Evolutionary conservation across 2,113 vertebrate species (phyloP).

Genomic region (Crotalus tigris): DNA sequence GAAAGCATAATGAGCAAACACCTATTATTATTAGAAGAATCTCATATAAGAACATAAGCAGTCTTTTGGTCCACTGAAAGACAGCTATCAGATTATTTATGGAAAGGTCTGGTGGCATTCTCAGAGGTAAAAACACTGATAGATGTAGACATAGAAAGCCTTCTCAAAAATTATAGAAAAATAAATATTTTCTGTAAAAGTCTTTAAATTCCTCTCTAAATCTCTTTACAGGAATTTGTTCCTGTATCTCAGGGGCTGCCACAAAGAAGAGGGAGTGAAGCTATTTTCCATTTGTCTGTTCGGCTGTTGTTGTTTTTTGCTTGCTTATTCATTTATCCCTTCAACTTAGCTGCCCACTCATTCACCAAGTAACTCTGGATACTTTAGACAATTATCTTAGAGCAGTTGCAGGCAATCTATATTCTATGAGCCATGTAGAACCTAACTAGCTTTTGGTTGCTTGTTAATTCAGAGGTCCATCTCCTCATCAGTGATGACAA

Average conservation of each 20-base stretch:
- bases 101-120: no score
- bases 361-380: not conserved
- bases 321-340: not conserved
- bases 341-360: not conserved
- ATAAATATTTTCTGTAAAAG: not conserved
- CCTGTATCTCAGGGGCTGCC: no score
- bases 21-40: no score
- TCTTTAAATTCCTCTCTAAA: not conserved
- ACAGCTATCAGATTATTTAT: no score
- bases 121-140: not conserved
- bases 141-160: not conserved
- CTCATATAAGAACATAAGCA: no score
- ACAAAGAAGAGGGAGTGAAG: no score
- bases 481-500: not conserved
- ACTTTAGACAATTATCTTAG: not conserved
- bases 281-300: no score
- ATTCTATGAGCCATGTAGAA: not conserved
- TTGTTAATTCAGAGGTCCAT: not conserved
- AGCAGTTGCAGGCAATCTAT: not conserved
- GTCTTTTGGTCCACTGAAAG: no score
- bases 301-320: not conserved
- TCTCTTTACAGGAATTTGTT: not conserved
- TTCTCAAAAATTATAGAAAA: not conserved
- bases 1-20: no score
- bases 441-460: not conserved